Evolutionary conservation across 2,888 invertebrate species (phyloP).

Genomic region (Chirona hameri): DNA sequence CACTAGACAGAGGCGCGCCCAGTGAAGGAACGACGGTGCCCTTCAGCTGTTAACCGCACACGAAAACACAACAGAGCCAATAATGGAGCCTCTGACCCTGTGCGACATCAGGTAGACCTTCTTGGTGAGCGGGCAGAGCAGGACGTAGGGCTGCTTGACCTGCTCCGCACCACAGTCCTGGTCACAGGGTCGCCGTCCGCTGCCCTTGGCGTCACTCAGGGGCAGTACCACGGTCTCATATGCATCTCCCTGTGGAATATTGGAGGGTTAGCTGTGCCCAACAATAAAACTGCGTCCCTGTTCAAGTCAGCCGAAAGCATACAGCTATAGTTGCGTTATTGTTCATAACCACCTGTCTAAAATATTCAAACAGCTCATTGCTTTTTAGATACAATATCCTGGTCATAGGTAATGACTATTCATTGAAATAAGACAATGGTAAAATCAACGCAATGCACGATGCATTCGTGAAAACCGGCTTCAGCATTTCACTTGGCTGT

Average conservation of each 20-base stretch:
- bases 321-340: too few relatives aligned
- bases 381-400: too few relatives aligned
- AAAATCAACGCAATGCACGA: background rate
- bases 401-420: background rate
- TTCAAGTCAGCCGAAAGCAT: too few relatives aligned
- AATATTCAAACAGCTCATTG: too few relatives aligned
- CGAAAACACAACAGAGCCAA: too few relatives aligned
- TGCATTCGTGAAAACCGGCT: background rate
- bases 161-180: background rate
- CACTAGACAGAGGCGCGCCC: too few relatives aligned
- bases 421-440: background rate
- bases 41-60: too few relatives aligned
- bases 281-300: too few relatives aligned
- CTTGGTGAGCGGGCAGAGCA: background rate
- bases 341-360: too few relatives aligned
- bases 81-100: too few relatives aligned
- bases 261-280: too few relatives aligned
- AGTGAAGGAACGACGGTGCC: too few relatives aligned
- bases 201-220: background rate
- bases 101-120: background rate
- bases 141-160: background rate
- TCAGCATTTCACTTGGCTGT: background rate
- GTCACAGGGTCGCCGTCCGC: background rate
- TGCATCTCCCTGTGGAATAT: background rate
- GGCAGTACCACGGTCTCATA: background rate